A percentile compares a stretch with the other conserved stretches of the same genome.
phyloP scores from a whole-genome alignment of 2,113 vertebrate genomes.

The Meles meles region DNA sequence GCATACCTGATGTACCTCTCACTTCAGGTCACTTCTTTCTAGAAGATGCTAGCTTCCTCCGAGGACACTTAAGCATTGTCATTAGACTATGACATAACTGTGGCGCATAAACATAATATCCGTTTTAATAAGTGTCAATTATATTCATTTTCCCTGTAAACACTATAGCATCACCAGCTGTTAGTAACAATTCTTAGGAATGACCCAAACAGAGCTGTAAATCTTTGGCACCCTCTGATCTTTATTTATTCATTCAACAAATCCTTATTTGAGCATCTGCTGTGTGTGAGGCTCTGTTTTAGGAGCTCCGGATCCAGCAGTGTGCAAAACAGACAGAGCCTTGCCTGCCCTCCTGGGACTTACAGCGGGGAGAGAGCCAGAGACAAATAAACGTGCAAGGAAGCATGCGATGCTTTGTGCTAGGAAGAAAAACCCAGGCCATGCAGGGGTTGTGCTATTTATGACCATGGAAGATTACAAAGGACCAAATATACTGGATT shows the following conservation, averaged over 20 bases:
- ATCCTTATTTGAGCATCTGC: background rate
- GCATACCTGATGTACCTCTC: background rate
- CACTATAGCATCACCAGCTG: background rate
- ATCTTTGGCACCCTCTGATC: background rate
- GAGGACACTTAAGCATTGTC: background rate
- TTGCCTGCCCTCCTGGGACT: background rate
- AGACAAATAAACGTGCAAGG: background rate
- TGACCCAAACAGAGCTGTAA: background rate
- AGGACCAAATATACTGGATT: background rate
- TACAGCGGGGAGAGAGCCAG: background rate
- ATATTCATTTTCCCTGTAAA: background rate
- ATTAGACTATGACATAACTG: background rate
- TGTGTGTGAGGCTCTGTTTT: background rate
- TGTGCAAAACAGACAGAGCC: too few relatives aligned
- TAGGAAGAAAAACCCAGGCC: background rate
- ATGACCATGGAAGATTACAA: background rate
- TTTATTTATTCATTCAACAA: background rate
- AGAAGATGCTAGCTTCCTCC: background rate
- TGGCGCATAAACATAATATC: background rate
- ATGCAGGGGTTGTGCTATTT: background rate
- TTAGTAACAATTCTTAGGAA: background rate
- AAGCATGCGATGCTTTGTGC: accelerated
- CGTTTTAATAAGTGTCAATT: background rate
- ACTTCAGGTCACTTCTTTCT: background rate
- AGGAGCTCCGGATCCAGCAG: background rate